Evolutionary conservation across 2,113 vertebrate species (phyloP), one percentile per base, ranked within the genome.

Genomic region (Amblyornis subalaris): DNA sequence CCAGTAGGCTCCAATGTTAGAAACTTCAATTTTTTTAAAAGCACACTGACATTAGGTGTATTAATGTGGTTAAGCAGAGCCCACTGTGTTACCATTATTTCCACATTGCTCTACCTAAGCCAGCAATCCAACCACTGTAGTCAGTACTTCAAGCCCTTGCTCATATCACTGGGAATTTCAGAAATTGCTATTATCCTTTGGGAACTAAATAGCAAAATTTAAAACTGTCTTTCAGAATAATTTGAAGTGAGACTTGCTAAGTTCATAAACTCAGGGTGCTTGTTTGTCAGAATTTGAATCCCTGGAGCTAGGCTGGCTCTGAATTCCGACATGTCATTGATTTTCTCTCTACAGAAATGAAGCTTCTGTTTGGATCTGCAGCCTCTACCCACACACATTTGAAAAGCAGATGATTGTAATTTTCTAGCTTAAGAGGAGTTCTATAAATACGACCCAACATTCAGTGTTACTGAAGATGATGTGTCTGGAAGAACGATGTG

Each of bases 331-430:
- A 67, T 26, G 45, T 45, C 84, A 89, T 79, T 92, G 95, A 96
- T 95, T 94, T 95, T 89, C 61, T 61, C 78, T 86, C 58, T 61
- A 12, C 71, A 81, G 82, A 87, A 95, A 86, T 54, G 72, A 97
- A 95, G 81, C 42, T 93, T 79, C 77, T 69, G 50, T 88, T 88
- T 93, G 84, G 75, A 88, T 94, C 72, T 90, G 84, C 80, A 82
- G 67, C 80, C 65, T 95, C 86, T 89, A 72, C 90, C 88, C 95
- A 96, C 90, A 88, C 82, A 74, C 66, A 64, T 76, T 91, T 87
- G 67, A 91, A 92, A 97, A 97, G 95, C 84, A 94, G 91, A 96
- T 66, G 69, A 92, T 93, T 83, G 93, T 91, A 89, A 96, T 94
- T 94, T 95, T 84, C 78, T 81, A 85, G 86, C 77, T 89, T 91